Conservation (phyloP, 2,113 vertebrate species). For the Neopipo cinnamomea region DNA sequence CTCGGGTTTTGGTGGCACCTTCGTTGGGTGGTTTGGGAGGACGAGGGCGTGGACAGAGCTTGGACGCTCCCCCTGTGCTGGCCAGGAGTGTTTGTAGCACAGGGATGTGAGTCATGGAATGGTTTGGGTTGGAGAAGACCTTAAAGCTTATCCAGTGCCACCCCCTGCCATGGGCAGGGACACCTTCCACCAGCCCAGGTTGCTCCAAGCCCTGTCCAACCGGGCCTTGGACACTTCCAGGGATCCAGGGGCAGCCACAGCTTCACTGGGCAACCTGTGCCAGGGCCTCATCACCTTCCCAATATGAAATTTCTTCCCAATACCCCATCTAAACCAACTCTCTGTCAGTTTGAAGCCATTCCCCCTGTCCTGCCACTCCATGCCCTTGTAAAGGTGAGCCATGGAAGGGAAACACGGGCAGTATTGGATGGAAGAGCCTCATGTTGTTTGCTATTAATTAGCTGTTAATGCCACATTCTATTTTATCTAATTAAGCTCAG, state of each 20-base stretch:
- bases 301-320: not conserved
- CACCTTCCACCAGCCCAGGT: not conserved
- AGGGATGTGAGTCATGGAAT: not conserved
- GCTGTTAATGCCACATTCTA: not conserved
- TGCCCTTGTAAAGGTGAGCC: not conserved
- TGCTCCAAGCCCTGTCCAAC: not conserved
- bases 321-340: not conserved
- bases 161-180: not conserved
- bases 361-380: not conserved
- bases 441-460: not conserved
- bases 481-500: not conserved
- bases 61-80: not conserved
- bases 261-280: not conserved
- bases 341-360: not conserved
- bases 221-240: not conserved
- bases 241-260: not conserved
- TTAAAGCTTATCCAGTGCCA: not conserved
- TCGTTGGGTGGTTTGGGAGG: not conserved
- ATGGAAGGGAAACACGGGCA: not conserved
- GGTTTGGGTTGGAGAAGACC: not conserved
- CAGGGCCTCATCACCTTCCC: not conserved
- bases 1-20: slow-evolving; percentile 17
- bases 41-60: not conserved
- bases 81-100: not conserved
- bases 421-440: not conserved